These are phyloP conservation scores for Aphelocoma californica DNA, from an alignment of 2,797 vertebrate species.

Conservation along the genomic window DNA sequence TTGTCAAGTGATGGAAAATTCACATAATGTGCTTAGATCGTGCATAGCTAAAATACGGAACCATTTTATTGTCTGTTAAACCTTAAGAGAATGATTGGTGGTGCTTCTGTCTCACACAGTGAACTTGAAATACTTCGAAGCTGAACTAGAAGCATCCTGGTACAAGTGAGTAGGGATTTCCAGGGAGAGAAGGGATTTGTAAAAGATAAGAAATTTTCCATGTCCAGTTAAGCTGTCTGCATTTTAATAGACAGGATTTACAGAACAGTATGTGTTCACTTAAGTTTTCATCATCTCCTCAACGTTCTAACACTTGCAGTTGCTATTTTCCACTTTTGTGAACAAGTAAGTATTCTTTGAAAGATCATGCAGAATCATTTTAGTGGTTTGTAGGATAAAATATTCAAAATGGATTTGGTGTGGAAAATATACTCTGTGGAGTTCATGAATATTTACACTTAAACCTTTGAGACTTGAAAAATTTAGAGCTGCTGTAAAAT, in stretches of 20 bases:
- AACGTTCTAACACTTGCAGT: background rate
- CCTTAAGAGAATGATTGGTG: background rate
- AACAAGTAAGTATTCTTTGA: background rate
- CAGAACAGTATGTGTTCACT: background rate
- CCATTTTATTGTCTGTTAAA: background rate
- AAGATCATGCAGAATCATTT: constrained; percentile 12
- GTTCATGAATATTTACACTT: constrained; percentile 54
- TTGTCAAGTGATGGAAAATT: background rate
- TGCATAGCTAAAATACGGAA: background rate
- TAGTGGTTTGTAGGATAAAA: constrained; percentile 42
- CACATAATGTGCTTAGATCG: background rate
- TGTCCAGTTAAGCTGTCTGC: background rate
- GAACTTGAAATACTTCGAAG: background rate
- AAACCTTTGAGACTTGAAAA: constrained; percentile 36
- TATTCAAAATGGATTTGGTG: constrained; percentile 20
- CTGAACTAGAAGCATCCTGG: background rate
- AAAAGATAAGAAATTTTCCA: background rate
- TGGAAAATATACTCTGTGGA: constrained; percentile 4
- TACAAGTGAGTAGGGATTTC: background rate
- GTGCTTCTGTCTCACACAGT: background rate
- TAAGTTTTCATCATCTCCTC: background rate
- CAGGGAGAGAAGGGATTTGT: background rate
- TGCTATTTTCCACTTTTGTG: constrained; percentile 6
- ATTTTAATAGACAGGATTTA: background rate
- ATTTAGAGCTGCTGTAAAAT: background rate